These are phyloP conservation scores for Ciconia boyciana DNA, from an alignment of 2,113 vertebrate genomes.

Conservation along the genomic window DNA sequence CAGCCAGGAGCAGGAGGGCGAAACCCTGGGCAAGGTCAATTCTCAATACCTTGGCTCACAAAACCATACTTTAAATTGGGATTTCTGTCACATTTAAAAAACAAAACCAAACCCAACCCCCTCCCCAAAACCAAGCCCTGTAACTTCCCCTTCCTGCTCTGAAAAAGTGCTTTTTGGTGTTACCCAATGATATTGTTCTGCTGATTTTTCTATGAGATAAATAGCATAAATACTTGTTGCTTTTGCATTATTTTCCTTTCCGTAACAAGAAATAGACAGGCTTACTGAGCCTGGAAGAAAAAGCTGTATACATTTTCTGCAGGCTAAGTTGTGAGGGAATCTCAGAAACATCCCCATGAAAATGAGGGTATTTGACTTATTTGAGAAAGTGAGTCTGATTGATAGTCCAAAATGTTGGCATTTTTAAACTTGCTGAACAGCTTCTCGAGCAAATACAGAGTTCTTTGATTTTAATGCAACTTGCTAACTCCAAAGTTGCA, in stretches of 20 bases:
- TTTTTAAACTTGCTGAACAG: neutral
- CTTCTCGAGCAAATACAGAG: neutral
- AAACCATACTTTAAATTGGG: neutral
- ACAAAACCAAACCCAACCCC: accelerated
- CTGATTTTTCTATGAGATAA: neutral
- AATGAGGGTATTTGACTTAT: neutral
- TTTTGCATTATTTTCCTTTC: neutral
- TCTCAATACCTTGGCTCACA: neutral
- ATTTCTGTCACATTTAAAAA: neutral
- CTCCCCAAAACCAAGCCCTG: neutral
- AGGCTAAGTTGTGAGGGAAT: neutral
- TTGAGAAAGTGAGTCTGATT: neutral
- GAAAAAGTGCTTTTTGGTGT: neutral
- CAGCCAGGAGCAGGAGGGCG: neutral
- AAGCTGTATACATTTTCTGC: neutral
- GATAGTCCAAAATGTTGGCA: neutral
- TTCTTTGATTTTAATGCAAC: neutral
- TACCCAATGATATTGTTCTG: neutral
- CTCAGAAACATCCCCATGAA: neutral
- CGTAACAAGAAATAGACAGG: neutral
- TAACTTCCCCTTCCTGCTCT: neutral
- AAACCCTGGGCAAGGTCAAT: neutral
- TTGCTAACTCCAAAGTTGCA: neutral
- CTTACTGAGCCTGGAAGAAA: neutral
- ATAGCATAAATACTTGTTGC: neutral